These are phyloP conservation scores for Epistrophe eligans DNA, from an alignment of 2,888 invertebrate genomes.

Conservation along the genomic window DNA sequence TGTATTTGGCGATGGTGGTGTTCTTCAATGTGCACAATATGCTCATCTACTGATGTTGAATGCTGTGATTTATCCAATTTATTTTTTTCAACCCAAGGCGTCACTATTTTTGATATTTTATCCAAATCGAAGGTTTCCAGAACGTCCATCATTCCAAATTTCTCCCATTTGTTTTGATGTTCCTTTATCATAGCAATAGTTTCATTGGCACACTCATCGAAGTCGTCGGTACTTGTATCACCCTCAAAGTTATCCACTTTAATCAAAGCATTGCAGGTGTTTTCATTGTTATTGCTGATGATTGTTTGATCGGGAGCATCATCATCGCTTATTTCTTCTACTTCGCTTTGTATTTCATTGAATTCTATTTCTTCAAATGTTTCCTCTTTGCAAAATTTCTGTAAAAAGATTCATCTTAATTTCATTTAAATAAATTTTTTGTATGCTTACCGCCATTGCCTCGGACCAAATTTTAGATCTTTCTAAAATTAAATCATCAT, in stretches of 20 bases:
- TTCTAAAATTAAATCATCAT: conserved; percentile 76
- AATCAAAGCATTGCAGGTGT: conserved; percentile 42
- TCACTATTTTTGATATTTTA: conserved; percentile 80
- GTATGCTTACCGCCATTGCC: conserved; percentile 77
- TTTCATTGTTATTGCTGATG: not conserved
- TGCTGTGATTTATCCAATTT: not conserved
- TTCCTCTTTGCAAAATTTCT: conserved; percentile 10
- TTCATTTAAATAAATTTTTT: not conserved
- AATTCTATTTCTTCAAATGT: conserved; percentile 50
- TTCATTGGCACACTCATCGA: conserved; percentile 78
- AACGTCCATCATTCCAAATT: conserved; percentile 80
- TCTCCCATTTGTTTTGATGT: conserved; percentile 79
- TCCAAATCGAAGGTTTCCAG: conserved; percentile 80
- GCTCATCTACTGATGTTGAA: conserved; percentile 26
- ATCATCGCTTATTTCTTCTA: conserved; percentile 64
- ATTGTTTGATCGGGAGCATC: conserved; percentile 2
- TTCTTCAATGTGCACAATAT: conserved; percentile 56
- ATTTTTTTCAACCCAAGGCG: conserved; percentile 78
- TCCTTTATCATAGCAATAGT: conserved; percentile 80
- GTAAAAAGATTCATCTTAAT: not conserved
- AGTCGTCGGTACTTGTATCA: conserved; percentile 28
- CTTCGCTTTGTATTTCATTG: conserved; percentile 33
- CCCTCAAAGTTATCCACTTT: conserved; percentile 44
- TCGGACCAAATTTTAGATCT: conserved; percentile 80
- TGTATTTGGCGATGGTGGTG: conserved; percentile 41